Evolutionary conservation across 2,113 vertebrate genomes (phyloP), one percentile per base, ranked within the genome.

Genomic region (Tor tambroides): DNA sequence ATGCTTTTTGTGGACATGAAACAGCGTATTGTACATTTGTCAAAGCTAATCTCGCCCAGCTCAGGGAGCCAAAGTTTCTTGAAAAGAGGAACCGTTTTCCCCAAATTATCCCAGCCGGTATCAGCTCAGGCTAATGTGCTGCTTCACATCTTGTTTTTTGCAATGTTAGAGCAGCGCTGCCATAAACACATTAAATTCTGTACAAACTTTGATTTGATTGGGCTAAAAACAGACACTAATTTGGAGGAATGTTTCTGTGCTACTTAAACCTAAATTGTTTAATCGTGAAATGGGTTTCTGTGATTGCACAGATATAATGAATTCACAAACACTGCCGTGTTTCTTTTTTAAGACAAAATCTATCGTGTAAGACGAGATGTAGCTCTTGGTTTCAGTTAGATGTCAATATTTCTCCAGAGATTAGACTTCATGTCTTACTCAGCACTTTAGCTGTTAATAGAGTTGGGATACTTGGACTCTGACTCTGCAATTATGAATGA

Each of bases 1-100:
- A 11, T 4, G 85, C 87, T 85, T 80, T 87, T 88, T 56, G 78
- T 83, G 74, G 63, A 43, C 85, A 88, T 82, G 72, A 88, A 88
- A 82, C 79, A 51, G 79, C 84, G 85, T 88, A 87, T 84, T 80
- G 85, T 80, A 75, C 59, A 72, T 86, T 86, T 89, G 89, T 87
- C 89, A 87, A 65, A 80, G 69, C 71, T 88, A 84, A 87, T 89
- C 65, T 59, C 67, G 32, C 51, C 78, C 10, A 56, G 69, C 61
- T 23, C 7, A 51, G 80, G 17, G 38, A 86, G 84, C 49, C 30
- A 51, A 79, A 28, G 63, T 69, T 83, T 83, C 80, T 69, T 67
- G 43, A 83, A 83, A 32, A 46, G 80, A 69, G 63, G 38, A 83
- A 51, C 38, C 11, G 0, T 49, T 83, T 81, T 14, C 15, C 11